phyloP scores from a whole-genome alignment of 2,113 vertebrate species.

The Atlantisia rogersi region DNA sequence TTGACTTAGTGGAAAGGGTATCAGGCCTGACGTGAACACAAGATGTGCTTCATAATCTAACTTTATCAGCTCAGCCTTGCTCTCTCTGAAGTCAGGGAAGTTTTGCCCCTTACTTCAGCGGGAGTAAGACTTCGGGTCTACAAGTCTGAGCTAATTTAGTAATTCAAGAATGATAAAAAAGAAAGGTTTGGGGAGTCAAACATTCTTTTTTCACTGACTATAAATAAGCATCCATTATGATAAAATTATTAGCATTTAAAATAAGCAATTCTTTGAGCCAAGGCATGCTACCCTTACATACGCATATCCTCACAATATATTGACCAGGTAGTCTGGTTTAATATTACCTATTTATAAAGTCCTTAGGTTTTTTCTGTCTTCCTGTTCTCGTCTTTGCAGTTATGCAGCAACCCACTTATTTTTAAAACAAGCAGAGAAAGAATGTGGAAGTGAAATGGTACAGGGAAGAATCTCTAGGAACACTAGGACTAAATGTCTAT shows the following conservation, averaged over 20 bases:
- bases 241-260: neutral
- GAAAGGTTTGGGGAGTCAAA: neutral
- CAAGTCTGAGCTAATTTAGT: neutral
- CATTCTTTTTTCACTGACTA: neutral
- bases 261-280: neutral
- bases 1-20: slow-evolving; percentile 7
- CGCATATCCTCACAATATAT: neutral
- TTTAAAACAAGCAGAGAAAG: neutral
- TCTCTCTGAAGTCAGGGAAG: neutral
- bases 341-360: neutral
- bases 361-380: neutral
- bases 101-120: neutral
- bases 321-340: neutral
- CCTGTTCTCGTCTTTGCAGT: neutral
- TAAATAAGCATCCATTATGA: neutral
- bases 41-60: neutral
- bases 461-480: neutral
- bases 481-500: neutral
- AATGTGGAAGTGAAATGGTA: neutral
- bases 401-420: neutral
- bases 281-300: neutral
- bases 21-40: neutral
- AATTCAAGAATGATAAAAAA: neutral
- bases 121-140: neutral
- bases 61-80: neutral